These are phyloP conservation scores for Syngnathus floridae DNA, from an alignment of 2,113 vertebrate genomes.

Conservation along the genomic window DNA sequence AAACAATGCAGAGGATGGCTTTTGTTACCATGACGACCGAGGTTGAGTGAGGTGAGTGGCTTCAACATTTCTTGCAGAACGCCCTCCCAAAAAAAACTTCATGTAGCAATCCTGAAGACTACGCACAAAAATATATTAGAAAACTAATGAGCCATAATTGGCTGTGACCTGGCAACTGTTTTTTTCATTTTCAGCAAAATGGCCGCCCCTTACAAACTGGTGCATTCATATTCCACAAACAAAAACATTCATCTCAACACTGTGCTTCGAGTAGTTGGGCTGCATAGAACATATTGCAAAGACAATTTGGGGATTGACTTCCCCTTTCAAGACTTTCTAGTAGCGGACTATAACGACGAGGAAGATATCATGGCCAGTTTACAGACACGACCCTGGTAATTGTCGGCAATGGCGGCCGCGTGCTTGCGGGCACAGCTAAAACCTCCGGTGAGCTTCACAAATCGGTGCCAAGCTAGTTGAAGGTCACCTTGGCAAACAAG, in stretches of 20 bases:
- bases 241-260: too few relatives aligned
- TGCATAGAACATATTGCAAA: too few relatives aligned
- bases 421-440: constrained; percentile 57
- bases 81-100: too few relatives aligned
- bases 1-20: neutral
- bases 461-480: constrained; percentile 58
- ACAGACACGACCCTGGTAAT: constrained; percentile 39
- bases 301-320: too few relatives aligned
- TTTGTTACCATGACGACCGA: neutral
- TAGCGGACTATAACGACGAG: neutral
- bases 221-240: too few relatives aligned
- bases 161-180: too few relatives aligned
- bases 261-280: too few relatives aligned
- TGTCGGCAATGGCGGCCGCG: constrained; percentile 47
- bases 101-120: too few relatives aligned
- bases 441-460: constrained; percentile 60
- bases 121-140: neutral
- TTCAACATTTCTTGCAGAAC: too few relatives aligned
- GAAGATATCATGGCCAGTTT: constrained; percentile 26
- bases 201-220: too few relatives aligned
- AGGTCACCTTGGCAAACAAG: constrained; percentile 69
- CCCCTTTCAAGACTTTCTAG: neutral
- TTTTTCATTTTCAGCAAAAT: too few relatives aligned
- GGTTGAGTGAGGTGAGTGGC: neutral
- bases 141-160: neutral